Evolutionary conservation across 2,797 vertebrate genomes (phyloP).

Genomic region (Pseudopleuronectes americanus): DNA sequence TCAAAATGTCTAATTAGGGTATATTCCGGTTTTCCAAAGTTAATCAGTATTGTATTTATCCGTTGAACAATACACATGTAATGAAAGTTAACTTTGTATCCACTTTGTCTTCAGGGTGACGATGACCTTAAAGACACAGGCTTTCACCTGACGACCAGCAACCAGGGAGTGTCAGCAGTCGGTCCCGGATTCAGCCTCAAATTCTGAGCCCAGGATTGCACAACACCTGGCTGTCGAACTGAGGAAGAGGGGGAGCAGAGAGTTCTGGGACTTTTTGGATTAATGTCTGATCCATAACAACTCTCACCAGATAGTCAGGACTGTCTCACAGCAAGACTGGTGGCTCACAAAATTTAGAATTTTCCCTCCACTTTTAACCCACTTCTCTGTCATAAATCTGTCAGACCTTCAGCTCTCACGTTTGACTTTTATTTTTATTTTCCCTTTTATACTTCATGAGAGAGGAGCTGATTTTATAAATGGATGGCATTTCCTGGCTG

Average conservation of each 20-base stretch:
- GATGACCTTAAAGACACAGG: constrained; percentile 96
- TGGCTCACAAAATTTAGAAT: constrained; percentile 40
- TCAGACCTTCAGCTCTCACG: constrained; percentile 51
- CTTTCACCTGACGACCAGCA: constrained; percentile 96
- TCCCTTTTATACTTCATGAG: constrained; percentile 55
- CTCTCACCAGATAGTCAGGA: constrained; percentile 62
- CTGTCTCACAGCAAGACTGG: constrained; percentile 70
- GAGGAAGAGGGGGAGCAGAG: constrained; percentile 26
- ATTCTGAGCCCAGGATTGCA: constrained; percentile 82
- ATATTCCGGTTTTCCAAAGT: constrained; percentile 13
- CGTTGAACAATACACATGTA: constrained; percentile 7
- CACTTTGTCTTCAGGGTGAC: constrained; percentile 85
- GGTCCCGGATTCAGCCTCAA: constrained; percentile 98
- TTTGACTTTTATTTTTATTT: constrained; percentile 60
- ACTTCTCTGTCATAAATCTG: constrained; percentile 34
- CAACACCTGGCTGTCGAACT: constrained; percentile 6
- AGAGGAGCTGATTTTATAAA: constrained; percentile 66
- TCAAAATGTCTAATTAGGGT: constrained; percentile 6
- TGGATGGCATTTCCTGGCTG: constrained; percentile 71
- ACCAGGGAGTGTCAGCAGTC: constrained; percentile 94
- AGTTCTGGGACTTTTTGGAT: constrained; percentile 45
- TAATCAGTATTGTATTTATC: constrained; percentile 21
- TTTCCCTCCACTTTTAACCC: not conserved
- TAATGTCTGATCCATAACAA: constrained; percentile 34
- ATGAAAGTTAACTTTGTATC: constrained; percentile 5